A percentile compares a stretch with the other conserved stretches of the same genome.
Conservation (phyloP, 2,888 invertebrate species). For the Camponotus fellah region DNA sequence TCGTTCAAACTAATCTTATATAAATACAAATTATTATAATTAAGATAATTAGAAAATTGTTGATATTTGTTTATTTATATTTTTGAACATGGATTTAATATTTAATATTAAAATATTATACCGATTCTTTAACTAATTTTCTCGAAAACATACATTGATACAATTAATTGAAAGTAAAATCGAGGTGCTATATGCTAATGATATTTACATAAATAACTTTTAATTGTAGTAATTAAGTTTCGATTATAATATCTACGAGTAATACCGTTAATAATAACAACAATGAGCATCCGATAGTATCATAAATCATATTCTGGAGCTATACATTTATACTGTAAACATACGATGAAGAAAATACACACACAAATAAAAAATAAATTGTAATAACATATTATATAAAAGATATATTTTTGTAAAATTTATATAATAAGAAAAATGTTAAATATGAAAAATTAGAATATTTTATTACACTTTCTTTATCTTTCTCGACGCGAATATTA, state of each 20-base stretch:
- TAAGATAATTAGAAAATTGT: not conserved
- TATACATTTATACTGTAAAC: not conserved
- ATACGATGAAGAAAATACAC: not conserved
- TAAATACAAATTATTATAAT: not conserved
- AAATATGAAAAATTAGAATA: not conserved
- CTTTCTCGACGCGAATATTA: not conserved
- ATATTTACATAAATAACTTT: slow-evolving; percentile 21
- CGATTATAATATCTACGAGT: not conserved
- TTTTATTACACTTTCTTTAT: not conserved
- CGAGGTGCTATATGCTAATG: not conserved
- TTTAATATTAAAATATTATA: not conserved
- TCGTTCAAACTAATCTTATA: not conserved
- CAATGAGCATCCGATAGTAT: not conserved
- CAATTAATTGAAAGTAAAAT: slow-evolving; percentile 22
- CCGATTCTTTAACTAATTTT: not conserved
- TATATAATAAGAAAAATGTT: not conserved
- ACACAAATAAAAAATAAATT: not conserved
- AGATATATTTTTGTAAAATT: not conserved
- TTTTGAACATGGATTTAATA: not conserved
- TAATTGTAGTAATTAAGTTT: slow-evolving; percentile 25
- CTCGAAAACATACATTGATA: not conserved
- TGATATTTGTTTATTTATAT: not conserved
- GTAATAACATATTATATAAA: not conserved
- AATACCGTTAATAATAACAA: slow-evolving; percentile 17
- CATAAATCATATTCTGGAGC: not conserved